Evolutionary conservation across 2,113 vertebrate genomes (phyloP).

Genomic region (Manacus vitellinus): DNA sequence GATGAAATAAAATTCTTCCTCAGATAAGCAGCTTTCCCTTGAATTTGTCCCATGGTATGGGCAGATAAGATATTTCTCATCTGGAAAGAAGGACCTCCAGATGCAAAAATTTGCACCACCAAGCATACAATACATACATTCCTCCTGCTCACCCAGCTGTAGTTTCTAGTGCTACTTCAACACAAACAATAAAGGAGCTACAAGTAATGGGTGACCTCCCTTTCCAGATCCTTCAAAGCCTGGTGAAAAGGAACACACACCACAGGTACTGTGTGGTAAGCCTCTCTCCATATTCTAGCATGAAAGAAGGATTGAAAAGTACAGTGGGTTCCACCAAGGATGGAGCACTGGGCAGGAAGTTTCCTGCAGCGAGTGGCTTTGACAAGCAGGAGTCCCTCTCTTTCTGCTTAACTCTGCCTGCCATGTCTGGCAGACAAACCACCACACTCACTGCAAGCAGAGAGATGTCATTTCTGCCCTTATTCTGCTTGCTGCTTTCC

Average conservation of each 20-base stretch:
- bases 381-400: background rate
- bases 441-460: background rate
- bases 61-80: background rate
- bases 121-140: background rate
- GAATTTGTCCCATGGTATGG: background rate
- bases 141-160: background rate
- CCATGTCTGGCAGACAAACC: background rate
- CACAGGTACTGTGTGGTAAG: background rate
- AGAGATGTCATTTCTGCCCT: background rate
- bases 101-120: background rate
- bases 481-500: background rate
- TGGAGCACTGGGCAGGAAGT: background rate
- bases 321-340: background rate
- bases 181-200: background rate
- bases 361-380: background rate
- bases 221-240: background rate
- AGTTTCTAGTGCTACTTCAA: background rate
- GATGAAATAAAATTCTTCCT: background rate
- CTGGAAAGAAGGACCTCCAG: background rate
- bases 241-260: background rate
- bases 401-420: background rate
- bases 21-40: background rate
- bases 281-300: background rate
- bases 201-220: background rate
- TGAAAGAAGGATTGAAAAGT: background rate